phyloP scores from a whole-genome alignment of 1,140 invertebrate species.

The Ladona fulva region DNA sequence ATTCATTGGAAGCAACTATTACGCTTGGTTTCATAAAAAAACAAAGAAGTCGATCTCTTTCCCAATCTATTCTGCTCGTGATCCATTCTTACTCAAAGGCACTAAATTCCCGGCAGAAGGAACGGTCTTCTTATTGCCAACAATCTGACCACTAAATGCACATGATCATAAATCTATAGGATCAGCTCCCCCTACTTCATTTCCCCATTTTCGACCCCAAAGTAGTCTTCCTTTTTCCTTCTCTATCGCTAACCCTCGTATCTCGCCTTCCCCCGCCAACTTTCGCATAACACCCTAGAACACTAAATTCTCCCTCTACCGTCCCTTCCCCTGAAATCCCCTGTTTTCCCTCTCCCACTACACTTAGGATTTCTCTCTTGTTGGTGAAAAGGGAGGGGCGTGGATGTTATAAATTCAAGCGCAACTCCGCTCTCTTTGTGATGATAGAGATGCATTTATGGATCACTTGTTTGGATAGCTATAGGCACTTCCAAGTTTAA shows the following conservation, averaged over 20 bases:
- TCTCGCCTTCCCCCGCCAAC: too few relatives aligned
- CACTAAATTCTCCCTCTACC: too few relatives aligned
- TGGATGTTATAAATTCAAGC: too few relatives aligned
- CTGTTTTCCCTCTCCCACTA: too few relatives aligned
- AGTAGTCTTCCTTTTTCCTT: not conserved
- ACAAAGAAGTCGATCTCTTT: not conserved
- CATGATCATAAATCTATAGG: not conserved
- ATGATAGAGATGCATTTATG: too few relatives aligned
- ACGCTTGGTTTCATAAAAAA: not conserved
- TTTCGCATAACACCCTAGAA: too few relatives aligned
- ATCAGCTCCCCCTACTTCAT: not conserved
- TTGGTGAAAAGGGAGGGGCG: too few relatives aligned
- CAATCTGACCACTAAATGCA: conserved; percentile 9
- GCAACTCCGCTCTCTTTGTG: too few relatives aligned
- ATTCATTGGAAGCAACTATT: not conserved
- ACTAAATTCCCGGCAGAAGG: not conserved
- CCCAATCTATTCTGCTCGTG: not conserved
- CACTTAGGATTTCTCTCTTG: too few relatives aligned
- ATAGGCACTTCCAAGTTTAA: too few relatives aligned
- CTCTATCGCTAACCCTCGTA: not conserved
- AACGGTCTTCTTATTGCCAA: not conserved
- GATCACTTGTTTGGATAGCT: too few relatives aligned
- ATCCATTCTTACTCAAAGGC: not conserved
- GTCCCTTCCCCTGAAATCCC: too few relatives aligned
- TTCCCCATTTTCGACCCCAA: not conserved